Conservation (phyloP, 2,888 invertebrate genomes). For the Hirtodrosophila confusa region DNA sequence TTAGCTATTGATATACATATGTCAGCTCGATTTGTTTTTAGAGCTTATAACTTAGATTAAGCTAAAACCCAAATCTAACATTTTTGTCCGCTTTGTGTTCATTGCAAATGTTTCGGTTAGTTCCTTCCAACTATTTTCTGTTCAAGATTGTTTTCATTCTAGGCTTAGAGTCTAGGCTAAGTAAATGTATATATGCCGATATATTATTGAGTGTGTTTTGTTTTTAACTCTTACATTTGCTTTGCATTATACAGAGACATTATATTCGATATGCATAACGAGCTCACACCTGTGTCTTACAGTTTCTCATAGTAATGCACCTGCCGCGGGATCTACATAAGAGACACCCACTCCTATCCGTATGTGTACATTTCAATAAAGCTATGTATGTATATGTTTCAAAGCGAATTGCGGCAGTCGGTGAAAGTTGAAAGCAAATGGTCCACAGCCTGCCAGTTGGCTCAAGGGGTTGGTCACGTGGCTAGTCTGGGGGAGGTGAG, state of each 20-base stretch:
- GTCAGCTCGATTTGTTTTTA: conserved; percentile 40
- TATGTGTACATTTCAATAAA: conserved; percentile 23
- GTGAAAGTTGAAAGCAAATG: conserved; percentile 4
- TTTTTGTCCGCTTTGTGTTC: conserved; percentile 55
- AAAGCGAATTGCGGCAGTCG: conserved; percentile 45
- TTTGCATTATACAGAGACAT: conserved; percentile 3
- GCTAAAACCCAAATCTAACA: conserved; percentile 13
- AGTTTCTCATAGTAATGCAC: conserved; percentile 7
- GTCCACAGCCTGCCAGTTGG: conserved; percentile 23
- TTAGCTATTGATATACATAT: conserved; percentile 26
- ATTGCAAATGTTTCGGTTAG: conserved; percentile 34
- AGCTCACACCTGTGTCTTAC: conserved; percentile 47
- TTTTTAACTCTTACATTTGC: conserved; percentile 7
- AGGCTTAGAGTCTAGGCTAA: conserved; percentile 39
- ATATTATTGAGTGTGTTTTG: conserved; percentile 22
- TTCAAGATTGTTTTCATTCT: conserved; percentile 8
- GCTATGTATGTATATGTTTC: conserved; percentile 19
- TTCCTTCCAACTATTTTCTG: conserved; percentile 36
- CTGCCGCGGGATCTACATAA: conserved; percentile 24
- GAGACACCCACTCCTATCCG: background rate
- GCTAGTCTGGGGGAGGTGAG: conserved; percentile 2
- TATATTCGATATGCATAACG: conserved; percentile 15
- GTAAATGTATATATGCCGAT: conserved; percentile 42
- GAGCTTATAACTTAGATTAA: conserved; percentile 39
- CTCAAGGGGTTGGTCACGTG: conserved; percentile 37